These are phyloP conservation scores for Dunckerocampus dactyliophorus DNA, from an alignment of 2,113 vertebrate genomes.

Conservation along the genomic window DNA sequence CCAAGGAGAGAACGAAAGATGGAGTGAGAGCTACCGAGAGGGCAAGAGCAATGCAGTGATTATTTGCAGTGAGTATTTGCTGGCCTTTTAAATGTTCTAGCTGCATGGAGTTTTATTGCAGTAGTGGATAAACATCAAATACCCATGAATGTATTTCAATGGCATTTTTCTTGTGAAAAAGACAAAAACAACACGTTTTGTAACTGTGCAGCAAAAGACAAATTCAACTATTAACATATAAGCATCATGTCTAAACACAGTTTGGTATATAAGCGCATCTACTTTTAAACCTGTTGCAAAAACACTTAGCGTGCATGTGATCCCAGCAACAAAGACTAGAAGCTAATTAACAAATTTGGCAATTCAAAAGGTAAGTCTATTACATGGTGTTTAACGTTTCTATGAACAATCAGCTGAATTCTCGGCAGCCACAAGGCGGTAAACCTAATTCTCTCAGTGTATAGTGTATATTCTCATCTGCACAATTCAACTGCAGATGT, in stretches of 20 bases:
- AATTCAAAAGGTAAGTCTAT: constrained; percentile 54
- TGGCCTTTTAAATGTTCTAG: constrained; percentile 49
- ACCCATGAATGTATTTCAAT: constrained; percentile 38
- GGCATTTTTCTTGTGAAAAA: constrained; percentile 20
- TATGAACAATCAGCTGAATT: constrained; percentile 33
- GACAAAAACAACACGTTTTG: constrained; percentile 18
- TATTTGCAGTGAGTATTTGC: constrained; percentile 33
- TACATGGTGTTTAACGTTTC: constrained; percentile 46
- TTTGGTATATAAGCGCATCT: neutral
- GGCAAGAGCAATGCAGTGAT: neutral
- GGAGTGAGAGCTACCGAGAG: constrained; percentile 18
- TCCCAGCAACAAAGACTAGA: constrained; percentile 8
- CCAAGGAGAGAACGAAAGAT: constrained; percentile 44
- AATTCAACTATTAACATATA: constrained; percentile 15
- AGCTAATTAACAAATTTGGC: constrained; percentile 47
- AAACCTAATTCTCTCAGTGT: constrained; percentile 8
- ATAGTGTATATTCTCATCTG: constrained; percentile 13
- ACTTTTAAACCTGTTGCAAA: constrained; percentile 34
- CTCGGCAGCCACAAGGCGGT: constrained; percentile 29
- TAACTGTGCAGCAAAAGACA: constrained; percentile 13
- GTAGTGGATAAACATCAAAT: constrained; percentile 50
- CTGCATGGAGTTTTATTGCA: constrained; percentile 52
- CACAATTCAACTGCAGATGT: constrained; percentile 47
- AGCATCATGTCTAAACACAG: too few species aligned
- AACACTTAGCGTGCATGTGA: neutral